phyloP scores from a whole-genome alignment of 2,113 vertebrate genomes.

The Pampusana beccarii region DNA sequence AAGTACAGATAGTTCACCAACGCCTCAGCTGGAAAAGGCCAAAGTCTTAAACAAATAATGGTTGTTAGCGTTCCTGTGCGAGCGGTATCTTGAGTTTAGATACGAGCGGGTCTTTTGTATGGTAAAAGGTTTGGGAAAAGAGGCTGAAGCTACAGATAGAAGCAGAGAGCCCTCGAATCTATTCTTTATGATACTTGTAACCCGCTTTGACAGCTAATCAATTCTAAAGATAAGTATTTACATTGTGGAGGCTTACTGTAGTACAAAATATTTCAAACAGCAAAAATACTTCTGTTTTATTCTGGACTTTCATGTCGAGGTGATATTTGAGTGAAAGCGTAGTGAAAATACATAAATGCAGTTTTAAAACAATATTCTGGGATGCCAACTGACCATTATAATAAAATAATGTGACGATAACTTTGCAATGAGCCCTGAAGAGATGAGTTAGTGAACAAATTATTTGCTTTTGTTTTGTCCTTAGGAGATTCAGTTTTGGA shows the following conservation, averaged over 20 bases:
- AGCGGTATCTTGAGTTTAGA: background rate
- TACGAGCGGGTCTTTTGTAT: background rate
- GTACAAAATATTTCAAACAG: background rate
- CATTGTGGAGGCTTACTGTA: background rate
- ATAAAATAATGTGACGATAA: background rate
- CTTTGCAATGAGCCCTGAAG: background rate
- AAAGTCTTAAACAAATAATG: background rate
- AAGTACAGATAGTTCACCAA: background rate
- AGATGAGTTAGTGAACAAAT: background rate
- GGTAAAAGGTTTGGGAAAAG: background rate
- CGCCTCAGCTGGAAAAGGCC: background rate
- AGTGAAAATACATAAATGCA: background rate
- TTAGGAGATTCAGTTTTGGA: slow-evolving; percentile 19
- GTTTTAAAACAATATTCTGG: background rate
- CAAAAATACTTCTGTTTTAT: background rate
- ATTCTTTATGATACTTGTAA: background rate
- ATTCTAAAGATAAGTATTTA: background rate
- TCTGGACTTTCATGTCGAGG: background rate
- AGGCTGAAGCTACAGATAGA: background rate
- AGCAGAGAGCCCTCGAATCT: background rate
- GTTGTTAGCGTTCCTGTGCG: fast-evolving
- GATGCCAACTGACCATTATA: fast-evolving
- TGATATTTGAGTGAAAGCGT: fast-evolving
- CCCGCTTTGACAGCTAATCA: background rate
- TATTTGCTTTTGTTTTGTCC: slow-evolving; percentile 8